These are phyloP conservation scores for Noctua janthina DNA, from an alignment of 2,888 invertebrate genomes.

Conservation along the genomic window DNA sequence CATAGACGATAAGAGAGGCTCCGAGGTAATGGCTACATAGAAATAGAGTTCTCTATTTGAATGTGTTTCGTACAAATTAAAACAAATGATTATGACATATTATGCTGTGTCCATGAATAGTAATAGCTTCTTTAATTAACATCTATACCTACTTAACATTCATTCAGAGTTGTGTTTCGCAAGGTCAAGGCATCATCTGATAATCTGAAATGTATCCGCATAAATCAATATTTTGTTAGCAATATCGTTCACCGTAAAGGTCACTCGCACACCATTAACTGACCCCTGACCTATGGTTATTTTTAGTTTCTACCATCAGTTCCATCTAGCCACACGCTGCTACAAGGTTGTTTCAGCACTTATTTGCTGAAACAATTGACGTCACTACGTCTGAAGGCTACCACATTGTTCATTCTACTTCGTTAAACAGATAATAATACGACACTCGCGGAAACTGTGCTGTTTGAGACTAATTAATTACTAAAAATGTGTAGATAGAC, in stretches of 20 bases:
- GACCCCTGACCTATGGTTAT: conserved; percentile 87
- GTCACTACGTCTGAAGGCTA: conserved; percentile 84
- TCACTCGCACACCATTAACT: conserved; percentile 69
- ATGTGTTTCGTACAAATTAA: conserved; percentile 25
- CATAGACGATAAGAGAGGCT: conserved; percentile 70
- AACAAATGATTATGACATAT: conserved; percentile 20
- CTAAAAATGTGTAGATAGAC: conserved; percentile 48
- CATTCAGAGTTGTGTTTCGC: conserved; percentile 20
- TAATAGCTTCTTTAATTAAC: conserved; percentile 13
- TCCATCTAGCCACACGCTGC: conserved; percentile 78
- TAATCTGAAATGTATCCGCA: conserved; percentile 38
- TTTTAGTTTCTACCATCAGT: conserved; percentile 83
- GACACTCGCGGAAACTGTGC: conserved; percentile 69
- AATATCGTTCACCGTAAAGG: conserved; percentile 64
- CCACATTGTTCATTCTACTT: conserved; percentile 78
- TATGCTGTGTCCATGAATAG: conserved; percentile 30
- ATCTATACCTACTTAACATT: conserved; percentile 11
- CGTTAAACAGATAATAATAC: conserved; percentile 80
- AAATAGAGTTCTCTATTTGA: conserved; percentile 5
- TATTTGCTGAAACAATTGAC: conserved; percentile 89
- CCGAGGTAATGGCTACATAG: background rate
- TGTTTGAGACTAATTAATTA: conserved; percentile 61
- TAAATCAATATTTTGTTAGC: conserved; percentile 61
- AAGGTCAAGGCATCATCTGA: conserved; percentile 35
- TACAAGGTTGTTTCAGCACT: conserved; percentile 82